These are phyloP conservation scores for Frankliniella fusca DNA, from an alignment of 2,888 invertebrate species.

Conservation along the genomic window DNA sequence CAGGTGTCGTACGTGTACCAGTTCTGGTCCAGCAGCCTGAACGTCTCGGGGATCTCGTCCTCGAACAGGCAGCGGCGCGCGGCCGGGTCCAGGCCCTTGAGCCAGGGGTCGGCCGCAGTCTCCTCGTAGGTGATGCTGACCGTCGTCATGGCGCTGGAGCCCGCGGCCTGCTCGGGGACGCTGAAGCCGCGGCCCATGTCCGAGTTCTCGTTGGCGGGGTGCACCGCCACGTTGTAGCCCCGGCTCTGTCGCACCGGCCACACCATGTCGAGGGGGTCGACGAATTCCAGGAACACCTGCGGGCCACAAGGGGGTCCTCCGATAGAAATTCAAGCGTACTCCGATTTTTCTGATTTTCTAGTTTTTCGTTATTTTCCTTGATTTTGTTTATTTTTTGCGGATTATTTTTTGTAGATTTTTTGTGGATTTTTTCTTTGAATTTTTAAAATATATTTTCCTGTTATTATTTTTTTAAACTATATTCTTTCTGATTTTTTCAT, in stretches of 20 bases:
- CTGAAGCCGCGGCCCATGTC: not conserved
- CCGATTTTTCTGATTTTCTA: no score
- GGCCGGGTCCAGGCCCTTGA: not conserved
- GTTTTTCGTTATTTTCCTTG: no score
- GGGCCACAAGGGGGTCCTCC: no score
- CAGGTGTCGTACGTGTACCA: conserved; percentile 3
- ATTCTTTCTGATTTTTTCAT: no score
- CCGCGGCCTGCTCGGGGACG: not conserved
- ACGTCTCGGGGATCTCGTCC: not conserved
- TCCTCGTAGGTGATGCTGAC: not conserved
- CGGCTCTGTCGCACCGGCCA: not conserved
- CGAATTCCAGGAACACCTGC: not conserved
- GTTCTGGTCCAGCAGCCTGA: not conserved
- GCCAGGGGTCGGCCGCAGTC: not conserved
- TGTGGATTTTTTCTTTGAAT: no score
- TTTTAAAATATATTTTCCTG: no score
- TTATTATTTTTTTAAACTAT: no score
- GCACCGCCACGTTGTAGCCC: not conserved
- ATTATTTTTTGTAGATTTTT: no score
- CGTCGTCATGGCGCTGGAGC: not conserved
- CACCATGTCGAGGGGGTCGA: not conserved
- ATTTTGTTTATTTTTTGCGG: no score
- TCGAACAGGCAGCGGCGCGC: not conserved
- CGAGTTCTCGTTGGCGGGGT: not conserved
- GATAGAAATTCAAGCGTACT: no score